Evolutionary conservation across 2,888 invertebrate species (phyloP), one percentile per base, ranked within the genome.

Genomic region (Entomobrya proxima): DNA sequence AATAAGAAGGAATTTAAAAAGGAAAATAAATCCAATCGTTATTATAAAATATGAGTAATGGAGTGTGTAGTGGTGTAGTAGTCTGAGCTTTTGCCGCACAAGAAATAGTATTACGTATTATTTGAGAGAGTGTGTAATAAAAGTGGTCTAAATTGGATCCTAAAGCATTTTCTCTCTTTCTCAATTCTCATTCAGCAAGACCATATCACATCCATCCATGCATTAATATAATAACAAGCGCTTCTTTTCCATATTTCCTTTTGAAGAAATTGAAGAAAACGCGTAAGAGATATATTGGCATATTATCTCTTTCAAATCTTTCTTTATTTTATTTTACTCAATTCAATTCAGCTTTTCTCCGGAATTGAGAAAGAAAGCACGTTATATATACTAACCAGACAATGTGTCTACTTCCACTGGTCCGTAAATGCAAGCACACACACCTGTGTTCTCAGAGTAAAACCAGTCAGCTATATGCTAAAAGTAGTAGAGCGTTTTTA

Each of bases 241-340:
- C 9, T 27, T 32, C 32, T n/a, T 58, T n/a, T n/a, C n/a, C n/a
- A n/a, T n/a, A n/a, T n/a, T n/a, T 58, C 32, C 30, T 27, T 30
- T 27, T 58, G 58, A 32, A n/a, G n/a, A 47, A 40, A 69, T 44
- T 40, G 76, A 21, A 35, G 32, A 58, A 76, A 76, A 40, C 18
- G 78, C 1, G 7, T 11, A 40, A 40, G 7, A 67, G 37, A 67
- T 18, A 67, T 2, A 40, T 40, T 15, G 44, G 13, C 21, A 27
- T 13, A 47, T 78, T 78, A 78, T 78, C 78, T 78, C 37, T 21
- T 30, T 58, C 40, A 37, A 32, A 78, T 58, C 61, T 78, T 58
- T 78, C 64, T 78, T 44, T 77, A 58, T 37, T 77, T 67, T 40
- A 67, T 67, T 72, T 47, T 32, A 44, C 50, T 30, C 64, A 64